Base-by-base conservation (phyloP, 2,797 vertebrate species). In the Brachyalestes nurse region DNA sequence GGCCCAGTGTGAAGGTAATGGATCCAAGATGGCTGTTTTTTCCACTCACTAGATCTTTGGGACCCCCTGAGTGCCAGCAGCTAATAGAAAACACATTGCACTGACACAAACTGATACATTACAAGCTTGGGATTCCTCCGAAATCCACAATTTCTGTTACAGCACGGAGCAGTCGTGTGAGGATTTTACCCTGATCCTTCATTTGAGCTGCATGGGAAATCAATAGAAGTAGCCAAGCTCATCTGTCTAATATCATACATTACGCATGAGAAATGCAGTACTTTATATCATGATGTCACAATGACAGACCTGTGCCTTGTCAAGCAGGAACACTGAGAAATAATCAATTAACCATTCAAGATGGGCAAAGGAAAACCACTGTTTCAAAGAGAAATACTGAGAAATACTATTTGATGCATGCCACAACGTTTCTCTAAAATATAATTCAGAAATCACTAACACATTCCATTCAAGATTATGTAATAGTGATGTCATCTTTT, bases 11-110 rank as follows among this genome's bases (percentile, higher is more conserved):
- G 88, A 55, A 61, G 57, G 34, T 88, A 87, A 90, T 88, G 74
- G 85, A 83, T 88, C 86, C 86, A 88, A 80, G 77, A 78, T 86
- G 83, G n/a, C 74, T 60, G 7, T 5, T 60, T 74, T 82, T 53
- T 77, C 17, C 28, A 60, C n/a, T 57, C 76, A 73, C 47, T 72
- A 40, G 84, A 84, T 84, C 65, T 49, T 66, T 61, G 75, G 72
- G 53, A 45, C 64, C 79, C 74, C 87, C 71, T 66, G 55, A 69
- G 79, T 47, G 55, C 78, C 84, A 91, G 82, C 79, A 65, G 78
- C 85, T 82, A 78, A 79, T 71, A 76, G 60, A 72, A 79, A 71
- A 65, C 72, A 78, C 58, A 79, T 62, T 57, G 42, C 5, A 14
- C 17, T 75, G 42, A 76, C 42, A 53, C n/a, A 70, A n/a, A 38